Base-by-base conservation (phyloP, 2,888 invertebrate genomes). In the Cataglyphis albicans region DNA sequence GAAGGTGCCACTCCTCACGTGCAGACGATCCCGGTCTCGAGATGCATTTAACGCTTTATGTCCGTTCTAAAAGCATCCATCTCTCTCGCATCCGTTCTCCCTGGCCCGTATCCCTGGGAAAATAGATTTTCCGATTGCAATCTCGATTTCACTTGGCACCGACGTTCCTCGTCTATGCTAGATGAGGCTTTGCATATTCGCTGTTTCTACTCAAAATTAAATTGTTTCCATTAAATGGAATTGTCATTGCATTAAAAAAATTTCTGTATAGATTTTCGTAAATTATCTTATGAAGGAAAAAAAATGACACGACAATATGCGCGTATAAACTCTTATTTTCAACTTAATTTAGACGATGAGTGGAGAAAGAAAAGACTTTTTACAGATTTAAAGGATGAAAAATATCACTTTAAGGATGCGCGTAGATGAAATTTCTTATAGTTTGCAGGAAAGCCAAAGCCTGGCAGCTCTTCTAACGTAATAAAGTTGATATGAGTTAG, bases 1-100 rank as follows among this genome's bases (percentile, higher is more conserved):
- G 68, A 83, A n/a, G 88, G 82, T 80, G 83, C 76, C 83, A 78
- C 73, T 41, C 32, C 70, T 48, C 44, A 29, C 73, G 10, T 35
- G 63, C 32, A 44, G 12, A 32, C 52, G n/a, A n/a, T 64, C n/a
- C 52, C 35, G 18, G 10, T 15, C 61, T 9, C 44, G 61, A n/a
- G n/a, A 55, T 67, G 52, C 55, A 41, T 52, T 55, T 55, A 9
- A 9, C 38, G 38, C n/a, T 52, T 76, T 76, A 55, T 29, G 25
- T 38, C 65, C 57, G 44, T 35, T 32, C 70, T 70, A 68, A 68
- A 68, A 78, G 57, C 78, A 59, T 41, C 41, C 41, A 1, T 29
- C 25, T 29, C 57, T 78, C 59, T 68, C 59, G 9, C 41, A 12
- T 57, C 41, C 41, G 18, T 32, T 44, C 41, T 35, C 9, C 38